Base-by-base conservation (phyloP, 2,797 vertebrate genomes). In the Mormyrops attenuatus region DNA sequence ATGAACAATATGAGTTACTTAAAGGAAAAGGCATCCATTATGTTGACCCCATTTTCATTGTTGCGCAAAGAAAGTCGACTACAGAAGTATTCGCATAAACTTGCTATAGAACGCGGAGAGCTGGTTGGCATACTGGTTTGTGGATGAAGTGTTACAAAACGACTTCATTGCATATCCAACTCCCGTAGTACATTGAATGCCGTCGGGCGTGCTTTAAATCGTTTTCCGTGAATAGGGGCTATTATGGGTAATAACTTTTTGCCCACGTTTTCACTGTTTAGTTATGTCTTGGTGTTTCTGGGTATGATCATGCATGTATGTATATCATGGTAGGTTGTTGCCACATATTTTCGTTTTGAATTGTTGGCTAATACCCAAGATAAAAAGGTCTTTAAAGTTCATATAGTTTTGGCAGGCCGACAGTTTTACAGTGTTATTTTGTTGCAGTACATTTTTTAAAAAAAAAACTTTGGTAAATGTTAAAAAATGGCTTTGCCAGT, bases 171-270 rank as follows among this genome's bases (percentile, higher is more conserved):
- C 63, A 80, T 22, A 53, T 88, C 66, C 26, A 52, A 52, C 34
- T n/a, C 9, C 63, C 3, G 7, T 26, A 53, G 69, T 88, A 47
- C 53, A 34, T 77, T 66, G 66, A 63, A 63, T 77, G 66, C 34
- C 5, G 15, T 53, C 15, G 52, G 15, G 52, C 52, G 52, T 3
- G 1, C 15, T 53, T 88, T 66, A 22, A 92, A 93, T 93, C 94
- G 93, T 94, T 94, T 93, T 95, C 93, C 91, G 80, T 94, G 94
- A 20, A 55, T 17, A 57, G 55, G 1, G n/a, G 52, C 15, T 52
- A 20, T 55, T 63, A 26, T 26, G 22, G 26, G 60, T 66, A 66
- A 66, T 30, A 30, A 0, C 5, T 52, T 52, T 30, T 66, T 66
- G 3, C 22, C 8, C 9, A 11, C 22, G 22, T 26, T 66, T 66